Percentiles rank a stretch among this genome's conserved stretches.
Evolutionary conservation across 2,797 vertebrate species (phyloP).

Genomic region (Gorsachius magnificus): DNA sequence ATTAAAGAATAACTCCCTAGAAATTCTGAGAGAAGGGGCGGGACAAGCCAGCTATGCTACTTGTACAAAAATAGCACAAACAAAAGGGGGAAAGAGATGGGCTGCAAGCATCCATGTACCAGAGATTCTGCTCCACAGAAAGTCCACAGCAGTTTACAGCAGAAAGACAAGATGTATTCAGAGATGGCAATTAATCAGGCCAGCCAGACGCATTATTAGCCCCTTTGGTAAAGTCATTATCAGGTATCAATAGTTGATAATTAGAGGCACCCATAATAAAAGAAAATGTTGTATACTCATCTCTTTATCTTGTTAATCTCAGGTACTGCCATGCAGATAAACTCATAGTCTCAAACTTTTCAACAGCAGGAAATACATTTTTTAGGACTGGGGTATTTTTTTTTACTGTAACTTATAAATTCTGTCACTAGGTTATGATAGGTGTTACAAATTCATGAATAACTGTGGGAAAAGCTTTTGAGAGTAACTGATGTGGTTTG

Average conservation of each 20-base stretch:
- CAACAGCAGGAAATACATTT: background rate
- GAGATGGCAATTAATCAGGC: background rate
- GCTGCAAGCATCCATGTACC: accelerated
- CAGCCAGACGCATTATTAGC: background rate
- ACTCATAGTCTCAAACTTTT: background rate
- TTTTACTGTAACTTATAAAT: background rate
- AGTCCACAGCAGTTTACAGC: background rate
- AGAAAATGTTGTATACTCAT: background rate
- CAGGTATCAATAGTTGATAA: background rate
- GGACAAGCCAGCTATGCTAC: background rate
- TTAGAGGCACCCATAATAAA: background rate
- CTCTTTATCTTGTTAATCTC: background rate
- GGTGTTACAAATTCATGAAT: background rate
- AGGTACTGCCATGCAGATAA: background rate
- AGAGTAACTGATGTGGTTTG: background rate
- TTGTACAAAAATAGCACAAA: background rate
- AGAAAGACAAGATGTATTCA: background rate
- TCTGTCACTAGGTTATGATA: background rate
- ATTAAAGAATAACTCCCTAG: background rate
- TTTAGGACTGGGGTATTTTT: background rate
- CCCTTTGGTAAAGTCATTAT: background rate
- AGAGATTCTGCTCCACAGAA: background rate
- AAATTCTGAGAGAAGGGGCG: background rate
- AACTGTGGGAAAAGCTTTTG: background rate
- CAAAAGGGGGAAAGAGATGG: background rate